A percentile compares a stretch with the other conserved stretches of the same genome.
These are phyloP conservation scores for Bubo bubo DNA, from an alignment of 2,113 vertebrate genomes.

Conservation along the genomic window DNA sequence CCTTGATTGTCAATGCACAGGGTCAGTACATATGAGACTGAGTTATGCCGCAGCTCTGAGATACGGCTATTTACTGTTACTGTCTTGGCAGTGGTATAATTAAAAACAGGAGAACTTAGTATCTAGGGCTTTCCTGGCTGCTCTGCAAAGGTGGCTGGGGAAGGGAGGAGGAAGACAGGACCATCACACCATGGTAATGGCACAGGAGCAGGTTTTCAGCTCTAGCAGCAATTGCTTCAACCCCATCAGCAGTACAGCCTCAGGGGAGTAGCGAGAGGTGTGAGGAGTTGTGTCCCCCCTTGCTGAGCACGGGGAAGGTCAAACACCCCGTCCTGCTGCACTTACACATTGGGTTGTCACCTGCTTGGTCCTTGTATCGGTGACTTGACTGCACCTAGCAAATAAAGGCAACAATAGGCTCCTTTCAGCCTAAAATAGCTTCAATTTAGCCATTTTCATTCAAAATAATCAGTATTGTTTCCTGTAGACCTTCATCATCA, in stretches of 20 bases:
- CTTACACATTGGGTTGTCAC: background rate
- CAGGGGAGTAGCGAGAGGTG: background rate
- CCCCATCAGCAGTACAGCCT: too few species aligned
- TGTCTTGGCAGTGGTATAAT: background rate
- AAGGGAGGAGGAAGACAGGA: background rate
- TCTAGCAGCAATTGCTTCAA: background rate
- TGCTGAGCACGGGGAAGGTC: background rate
- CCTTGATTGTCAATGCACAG: too few species aligned
- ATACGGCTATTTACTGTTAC: background rate
- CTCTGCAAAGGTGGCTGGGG: background rate
- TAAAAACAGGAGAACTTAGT: background rate
- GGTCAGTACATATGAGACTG: accelerated
- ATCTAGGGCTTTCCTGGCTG: background rate
- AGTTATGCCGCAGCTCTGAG: background rate
- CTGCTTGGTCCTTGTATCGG: background rate
- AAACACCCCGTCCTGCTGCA: background rate
- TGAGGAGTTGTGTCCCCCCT: background rate
- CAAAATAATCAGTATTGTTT: constrained; percentile 13
- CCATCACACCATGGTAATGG: background rate
- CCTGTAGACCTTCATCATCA: background rate
- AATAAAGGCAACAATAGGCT: background rate
- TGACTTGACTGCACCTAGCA: background rate
- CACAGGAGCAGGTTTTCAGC: background rate
- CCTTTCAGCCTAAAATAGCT: background rate
- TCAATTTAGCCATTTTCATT: background rate